Conservation (phyloP, 2,113 vertebrate genomes). For the Menidia beryllina region DNA sequence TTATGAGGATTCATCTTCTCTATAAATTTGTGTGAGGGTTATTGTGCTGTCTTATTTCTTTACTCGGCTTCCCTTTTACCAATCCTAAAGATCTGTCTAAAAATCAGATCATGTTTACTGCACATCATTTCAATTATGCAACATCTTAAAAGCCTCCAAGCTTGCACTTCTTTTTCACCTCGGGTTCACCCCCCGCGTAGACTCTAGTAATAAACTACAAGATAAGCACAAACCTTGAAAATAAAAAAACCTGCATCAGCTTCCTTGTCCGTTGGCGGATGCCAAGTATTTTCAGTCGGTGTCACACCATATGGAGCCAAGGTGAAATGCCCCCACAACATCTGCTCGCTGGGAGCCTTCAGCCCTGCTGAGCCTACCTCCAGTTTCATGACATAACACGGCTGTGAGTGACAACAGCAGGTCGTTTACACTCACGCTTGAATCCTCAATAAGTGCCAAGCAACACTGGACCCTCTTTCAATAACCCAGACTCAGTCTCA, state of each 20-base stretch:
- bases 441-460: neutral
- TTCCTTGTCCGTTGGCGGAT: neutral
- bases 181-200: neutral
- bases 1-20: too few species aligned
- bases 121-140: neutral
- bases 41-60: too few species aligned
- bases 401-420: constrained; percentile 6
- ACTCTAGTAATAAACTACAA: neutral
- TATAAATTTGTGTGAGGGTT: too few species aligned
- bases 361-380: neutral
- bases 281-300: constrained; percentile 13
- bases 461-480: neutral
- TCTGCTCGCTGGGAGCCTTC: neutral
- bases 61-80: too few species aligned
- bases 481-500: neutral
- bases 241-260: constrained; percentile 12
- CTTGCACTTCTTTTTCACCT: neutral
- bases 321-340: constrained; percentile 10
- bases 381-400: neutral
- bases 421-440: constrained; percentile 1
- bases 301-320: constrained; percentile 15
- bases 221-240: constrained; percentile 34
- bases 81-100: neutral
- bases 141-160: neutral
- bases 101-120: neutral